Evolutionary conservation across 2,888 invertebrate species (phyloP), one percentile per base, ranked within the genome.

Genomic region (Seira ritae): DNA sequence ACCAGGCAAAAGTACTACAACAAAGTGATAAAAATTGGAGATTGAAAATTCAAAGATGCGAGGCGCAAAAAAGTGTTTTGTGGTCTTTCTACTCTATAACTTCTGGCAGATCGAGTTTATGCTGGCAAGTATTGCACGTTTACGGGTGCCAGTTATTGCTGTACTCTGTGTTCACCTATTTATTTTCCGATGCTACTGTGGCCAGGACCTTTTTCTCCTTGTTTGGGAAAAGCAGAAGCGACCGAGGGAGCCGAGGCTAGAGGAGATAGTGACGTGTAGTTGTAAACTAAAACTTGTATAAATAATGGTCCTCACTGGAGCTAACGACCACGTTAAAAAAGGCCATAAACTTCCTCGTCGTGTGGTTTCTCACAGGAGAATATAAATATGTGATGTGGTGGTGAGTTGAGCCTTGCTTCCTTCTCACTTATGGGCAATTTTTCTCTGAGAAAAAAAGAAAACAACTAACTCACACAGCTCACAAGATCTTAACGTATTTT

Each of bases 291-390:
- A 46, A 72, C 67, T 50, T 42, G 62, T 80, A 80, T 80, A 84
- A 84, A 84, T 84, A 84, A 84, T 84, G 68, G 80, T 80, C 77
- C 84, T 80, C 84, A 77, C 76, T 66, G 84, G 84, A 84, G 73
- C 80, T 73, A 80, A 80, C 80, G 77, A 80, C 75, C 69, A 77
- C 50, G 81, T 65, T 75, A 81, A 71, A 81, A 74, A 80, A 75
- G 23, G 19, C 75, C 62, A 70, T 75, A 75, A 81, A 81, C 75
- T 81, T 80, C 31, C 31, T 75, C 66, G 81, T 81, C 81, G 68
- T 81, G 81, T 75, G 81, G 81, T 81, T 77, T 80, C 73, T 73
- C 80, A 62, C 69, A 68, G 80, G 74, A 80, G 71, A 22, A 68
- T 69, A 42, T 67, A 31, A 73, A 67, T 73, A 73, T 78, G 78